phyloP scores from a whole-genome alignment of 2,113 vertebrate species.

The Paramisgurnus dabryanus region DNA sequence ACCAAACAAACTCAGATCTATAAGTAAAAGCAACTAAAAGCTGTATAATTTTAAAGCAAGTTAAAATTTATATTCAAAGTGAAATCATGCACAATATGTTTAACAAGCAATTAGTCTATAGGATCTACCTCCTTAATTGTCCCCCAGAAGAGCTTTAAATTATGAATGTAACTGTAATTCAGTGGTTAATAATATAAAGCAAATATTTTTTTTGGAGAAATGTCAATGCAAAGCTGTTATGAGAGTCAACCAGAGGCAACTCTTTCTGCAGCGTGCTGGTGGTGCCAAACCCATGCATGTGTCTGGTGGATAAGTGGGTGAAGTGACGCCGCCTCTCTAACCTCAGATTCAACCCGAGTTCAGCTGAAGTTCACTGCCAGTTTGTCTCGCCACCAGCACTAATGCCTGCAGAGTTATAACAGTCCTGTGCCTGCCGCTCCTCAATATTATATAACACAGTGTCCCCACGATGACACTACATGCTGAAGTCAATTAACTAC shows the following conservation, averaged over 20 bases:
- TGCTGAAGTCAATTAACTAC: slow-evolving; percentile 40
- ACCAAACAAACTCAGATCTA: slow-evolving; percentile 19
- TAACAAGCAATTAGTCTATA: slow-evolving; percentile 7
- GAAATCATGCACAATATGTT: neutral
- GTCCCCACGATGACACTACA: slow-evolving; percentile 27
- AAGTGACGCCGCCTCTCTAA: slow-evolving; percentile 63
- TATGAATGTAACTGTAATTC: neutral
- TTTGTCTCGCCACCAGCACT: slow-evolving; percentile 47
- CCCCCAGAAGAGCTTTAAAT: neutral
- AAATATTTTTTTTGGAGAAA: neutral
- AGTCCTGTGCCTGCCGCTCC: neutral
- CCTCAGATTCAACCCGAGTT: slow-evolving; percentile 73
- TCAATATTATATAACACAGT: slow-evolving; percentile 45
- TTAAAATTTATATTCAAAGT: slow-evolving; percentile 35
- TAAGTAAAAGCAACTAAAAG: slow-evolving; percentile 42
- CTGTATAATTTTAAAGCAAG: neutral
- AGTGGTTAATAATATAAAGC: neutral
- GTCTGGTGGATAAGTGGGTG: slow-evolving; percentile 45
- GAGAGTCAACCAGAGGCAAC: slow-evolving; percentile 8
- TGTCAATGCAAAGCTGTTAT: slow-evolving; percentile 23
- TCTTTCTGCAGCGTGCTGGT: neutral
- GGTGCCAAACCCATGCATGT: neutral
- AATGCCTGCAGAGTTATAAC: slow-evolving; percentile 34
- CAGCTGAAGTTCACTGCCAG: slow-evolving; percentile 72
- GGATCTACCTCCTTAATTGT: neutral